phyloP scores from a whole-genome alignment of 1,140 invertebrate genomes.

The Drosophila tani region DNA sequence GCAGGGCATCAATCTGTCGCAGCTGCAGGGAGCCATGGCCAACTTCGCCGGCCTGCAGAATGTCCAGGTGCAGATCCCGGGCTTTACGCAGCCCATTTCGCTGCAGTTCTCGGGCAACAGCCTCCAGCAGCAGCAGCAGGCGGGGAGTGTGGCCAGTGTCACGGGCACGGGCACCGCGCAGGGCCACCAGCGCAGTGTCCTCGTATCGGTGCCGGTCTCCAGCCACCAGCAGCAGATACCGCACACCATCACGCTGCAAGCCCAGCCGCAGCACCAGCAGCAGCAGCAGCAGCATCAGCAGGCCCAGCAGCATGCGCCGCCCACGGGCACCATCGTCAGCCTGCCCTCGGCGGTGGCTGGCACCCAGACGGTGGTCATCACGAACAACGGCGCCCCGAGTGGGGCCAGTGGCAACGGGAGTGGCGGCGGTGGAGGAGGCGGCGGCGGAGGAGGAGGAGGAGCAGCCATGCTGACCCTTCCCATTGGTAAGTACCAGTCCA shows the following conservation, averaged over 20 bases:
- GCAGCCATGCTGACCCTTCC: constrained; percentile 86
- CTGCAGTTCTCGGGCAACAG: constrained; percentile 88
- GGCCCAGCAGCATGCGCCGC: constrained; percentile 58
- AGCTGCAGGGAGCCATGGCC: constrained; percentile 89
- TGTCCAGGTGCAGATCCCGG: constrained; percentile 91
- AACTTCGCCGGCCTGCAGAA: constrained; percentile 91
- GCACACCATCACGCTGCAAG: constrained; percentile 68
- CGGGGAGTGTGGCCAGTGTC: constrained; percentile 79
- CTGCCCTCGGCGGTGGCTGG: constrained; percentile 75
- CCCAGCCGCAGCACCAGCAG: constrained; percentile 63
- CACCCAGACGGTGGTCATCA: constrained; percentile 88
- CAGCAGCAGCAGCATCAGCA: constrained; percentile 66
- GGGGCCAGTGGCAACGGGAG: constrained; percentile 25
- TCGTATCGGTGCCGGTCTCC: constrained; percentile 84
- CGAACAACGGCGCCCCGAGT: constrained; percentile 48
- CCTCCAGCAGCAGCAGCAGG: constrained; percentile 80
- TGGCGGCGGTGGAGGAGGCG: constrained; percentile 42
- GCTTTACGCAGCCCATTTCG: constrained; percentile 91
- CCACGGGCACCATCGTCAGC: constrained; percentile 77
- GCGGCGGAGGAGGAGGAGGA: constrained; percentile 40
- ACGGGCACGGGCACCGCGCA: constrained; percentile 62
- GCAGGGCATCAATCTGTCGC: constrained; percentile 91
- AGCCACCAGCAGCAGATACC: constrained; percentile 71
- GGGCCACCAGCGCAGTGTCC: constrained; percentile 66
- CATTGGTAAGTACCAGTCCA: constrained; percentile 86